Evolutionary conservation across 2,888 invertebrate species (phyloP), one percentile per base, ranked within the genome.

Genomic region (Electrophaes corylata): DNA sequence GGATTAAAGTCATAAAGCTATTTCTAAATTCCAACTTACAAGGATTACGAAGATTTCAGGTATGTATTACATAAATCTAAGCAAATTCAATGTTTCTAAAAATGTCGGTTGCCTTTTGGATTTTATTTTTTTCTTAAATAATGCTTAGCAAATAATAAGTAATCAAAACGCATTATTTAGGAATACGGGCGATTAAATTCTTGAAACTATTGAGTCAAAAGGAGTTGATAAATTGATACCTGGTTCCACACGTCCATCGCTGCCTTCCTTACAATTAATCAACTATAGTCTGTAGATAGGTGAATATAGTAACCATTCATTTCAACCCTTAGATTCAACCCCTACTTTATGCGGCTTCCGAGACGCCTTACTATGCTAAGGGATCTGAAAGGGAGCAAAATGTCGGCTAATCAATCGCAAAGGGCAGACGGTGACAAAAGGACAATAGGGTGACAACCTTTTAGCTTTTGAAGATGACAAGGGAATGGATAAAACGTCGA

Each of bases 321-420:
- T 29, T 10, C 51, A 46, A 31, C 50, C 51, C 60, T 54, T 55
- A 50, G 47, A 55, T 37, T 57, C 69, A 37, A 47, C 41, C 55
- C 59, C 43, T 48, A 48, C 43, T 71, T 76, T 75, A 70, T 80
- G 74, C 52, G 85, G 83, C 76, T 84, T 85, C 84, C 69, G 79
- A 86, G 87, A 88, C 84, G 80, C 85, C 86, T 72, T 80, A 85
- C 73, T 76, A 83, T 26, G 48, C 48, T 52, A 41, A 50, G 39
- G 59, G 54, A 50, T 37, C 41, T 35, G 43, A 78, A 83, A 84
- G 83, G 86, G 84, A 69, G 84, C 80, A 80, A 87, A 90, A 89
- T 86, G 87, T 83, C 86, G 80, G 79, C 85, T 86, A 88, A 89
- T 90, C 89, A 89, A 91, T 88, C 80, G 85, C 75, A 82, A 86